A percentile compares a stretch with the other conserved stretches of the same genome.
phyloP scores from a whole-genome alignment of 2,113 vertebrate species.

The Calypte anna region DNA sequence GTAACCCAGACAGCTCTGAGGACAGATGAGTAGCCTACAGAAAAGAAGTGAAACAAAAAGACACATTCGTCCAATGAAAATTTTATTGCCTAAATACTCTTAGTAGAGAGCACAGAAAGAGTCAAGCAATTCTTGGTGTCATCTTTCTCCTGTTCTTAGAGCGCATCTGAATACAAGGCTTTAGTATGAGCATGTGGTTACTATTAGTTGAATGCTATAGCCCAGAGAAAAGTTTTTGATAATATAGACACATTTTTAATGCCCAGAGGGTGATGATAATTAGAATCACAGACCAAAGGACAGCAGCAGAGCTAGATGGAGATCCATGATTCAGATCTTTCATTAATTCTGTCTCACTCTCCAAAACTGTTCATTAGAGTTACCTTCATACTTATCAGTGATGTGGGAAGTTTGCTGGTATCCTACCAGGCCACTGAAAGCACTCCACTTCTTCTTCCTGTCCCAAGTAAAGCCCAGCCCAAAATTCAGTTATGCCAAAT shows the following conservation, averaged over 20 bases:
- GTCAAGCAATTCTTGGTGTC: not conserved
- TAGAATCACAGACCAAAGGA: not conserved
- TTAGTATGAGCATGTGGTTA: not conserved
- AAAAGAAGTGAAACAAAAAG: not conserved
- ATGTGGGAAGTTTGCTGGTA: not conserved
- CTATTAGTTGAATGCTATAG: not conserved
- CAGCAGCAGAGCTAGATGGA: not conserved
- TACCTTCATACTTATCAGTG: not conserved
- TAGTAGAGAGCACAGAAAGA: not conserved
- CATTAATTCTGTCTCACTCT: not conserved
- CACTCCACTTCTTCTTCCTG: not conserved
- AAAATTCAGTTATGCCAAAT: not conserved
- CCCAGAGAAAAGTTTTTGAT: not conserved
- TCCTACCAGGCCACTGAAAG: not conserved
- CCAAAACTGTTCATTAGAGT: not conserved
- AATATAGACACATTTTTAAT: not conserved
- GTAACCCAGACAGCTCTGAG: not conserved
- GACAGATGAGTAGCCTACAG: not conserved
- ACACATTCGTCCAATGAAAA: not conserved
- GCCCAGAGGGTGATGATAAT: not conserved
- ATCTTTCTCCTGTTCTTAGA: not conserved
- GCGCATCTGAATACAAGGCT: not conserved
- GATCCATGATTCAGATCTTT: not conserved
- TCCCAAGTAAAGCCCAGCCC: not conserved
- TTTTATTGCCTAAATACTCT: not conserved